Conservation (phyloP, 1,140 invertebrate genomes). For the Drosophila melanica region DNA sequence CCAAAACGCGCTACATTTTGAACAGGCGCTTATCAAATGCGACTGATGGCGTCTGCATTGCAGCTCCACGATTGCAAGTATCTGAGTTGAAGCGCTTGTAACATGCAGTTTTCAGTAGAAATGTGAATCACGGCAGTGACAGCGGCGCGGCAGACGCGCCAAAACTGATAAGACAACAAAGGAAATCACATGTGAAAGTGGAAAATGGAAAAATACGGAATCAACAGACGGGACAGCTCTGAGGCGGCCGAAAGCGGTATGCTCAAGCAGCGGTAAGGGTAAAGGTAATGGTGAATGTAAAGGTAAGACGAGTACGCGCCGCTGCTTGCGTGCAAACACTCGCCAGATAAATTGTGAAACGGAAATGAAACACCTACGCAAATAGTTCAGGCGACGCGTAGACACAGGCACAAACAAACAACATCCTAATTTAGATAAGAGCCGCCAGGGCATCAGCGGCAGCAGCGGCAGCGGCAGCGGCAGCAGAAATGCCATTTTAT, state of each 20-base stretch:
- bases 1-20: conserved; percentile 51
- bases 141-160: conserved; percentile 26
- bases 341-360: conserved; percentile 78
- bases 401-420: conserved; percentile 79
- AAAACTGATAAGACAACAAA: conserved; percentile 70
- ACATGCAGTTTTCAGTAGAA: conserved; percentile 57
- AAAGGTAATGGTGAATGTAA: conserved; percentile 29
- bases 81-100: conserved; percentile 9
- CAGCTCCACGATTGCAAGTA: conserved; percentile 22
- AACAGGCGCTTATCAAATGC: conserved; percentile 39
- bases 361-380: conserved; percentile 84
- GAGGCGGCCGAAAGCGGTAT: conserved; percentile 10
- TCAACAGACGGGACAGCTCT: conserved; percentile 9
- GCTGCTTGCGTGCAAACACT: conserved; percentile 60
- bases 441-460: conserved; percentile 45
- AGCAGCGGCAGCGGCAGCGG: conserved; percentile 11
- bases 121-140: conserved; percentile 55
- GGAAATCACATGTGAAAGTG: conserved; percentile 73
- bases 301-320: conserved; percentile 59
- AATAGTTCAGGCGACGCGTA: conserved; percentile 74
- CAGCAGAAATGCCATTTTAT: conserved; percentile 49
- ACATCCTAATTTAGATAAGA: conserved; percentile 83
- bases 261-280: conserved; percentile 5
- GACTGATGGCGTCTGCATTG: conserved; percentile 40
- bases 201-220: conserved; percentile 45